Conservation (phyloP, 2,113 vertebrate species). For the Mesoclemmys tuberculata region DNA sequence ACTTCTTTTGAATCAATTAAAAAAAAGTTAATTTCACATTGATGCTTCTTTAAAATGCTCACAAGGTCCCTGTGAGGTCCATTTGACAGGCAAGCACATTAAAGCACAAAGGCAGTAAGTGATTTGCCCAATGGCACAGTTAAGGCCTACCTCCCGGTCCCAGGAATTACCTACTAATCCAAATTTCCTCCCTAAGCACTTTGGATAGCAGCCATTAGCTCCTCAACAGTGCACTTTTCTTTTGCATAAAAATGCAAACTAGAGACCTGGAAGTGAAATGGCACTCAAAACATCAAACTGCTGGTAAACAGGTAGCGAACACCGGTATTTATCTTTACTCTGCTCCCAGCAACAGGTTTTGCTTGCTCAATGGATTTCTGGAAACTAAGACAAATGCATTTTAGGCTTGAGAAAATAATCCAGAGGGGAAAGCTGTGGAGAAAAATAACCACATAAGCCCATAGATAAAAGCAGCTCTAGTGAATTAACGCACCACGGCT, state of each 20-base stretch:
- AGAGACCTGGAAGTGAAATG: not conserved
- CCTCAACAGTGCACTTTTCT: not conserved
- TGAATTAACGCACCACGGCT: slow-evolving; percentile 39
- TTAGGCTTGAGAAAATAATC: slow-evolving; percentile 68
- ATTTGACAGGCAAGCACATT: not conserved
- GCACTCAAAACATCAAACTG: slow-evolving; percentile 20
- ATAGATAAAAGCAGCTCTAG: slow-evolving; percentile 60
- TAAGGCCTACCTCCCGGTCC: not conserved
- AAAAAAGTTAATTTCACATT: not conserved
- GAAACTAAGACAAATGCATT: slow-evolving; percentile 72
- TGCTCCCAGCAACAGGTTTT: not conserved
- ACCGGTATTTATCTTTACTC: slow-evolving; percentile 12
- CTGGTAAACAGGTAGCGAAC: slow-evolving; percentile 25
- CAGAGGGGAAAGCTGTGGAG: slow-evolving; percentile 49
- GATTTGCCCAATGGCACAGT: not conserved
- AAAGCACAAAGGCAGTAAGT: not conserved
- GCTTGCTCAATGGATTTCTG: slow-evolving; percentile 49
- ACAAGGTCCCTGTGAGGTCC: not conserved
- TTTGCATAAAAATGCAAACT: not conserved
- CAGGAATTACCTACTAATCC: not conserved
- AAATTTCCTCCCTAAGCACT: not conserved
- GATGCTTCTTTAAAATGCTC: not conserved
- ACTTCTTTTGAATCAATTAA: not conserved
- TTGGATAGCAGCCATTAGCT: not conserved
- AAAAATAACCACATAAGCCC: slow-evolving; percentile 59